Conservation (phyloP, 2,888 invertebrate species). For the Chymomyza caudatula region DNA sequence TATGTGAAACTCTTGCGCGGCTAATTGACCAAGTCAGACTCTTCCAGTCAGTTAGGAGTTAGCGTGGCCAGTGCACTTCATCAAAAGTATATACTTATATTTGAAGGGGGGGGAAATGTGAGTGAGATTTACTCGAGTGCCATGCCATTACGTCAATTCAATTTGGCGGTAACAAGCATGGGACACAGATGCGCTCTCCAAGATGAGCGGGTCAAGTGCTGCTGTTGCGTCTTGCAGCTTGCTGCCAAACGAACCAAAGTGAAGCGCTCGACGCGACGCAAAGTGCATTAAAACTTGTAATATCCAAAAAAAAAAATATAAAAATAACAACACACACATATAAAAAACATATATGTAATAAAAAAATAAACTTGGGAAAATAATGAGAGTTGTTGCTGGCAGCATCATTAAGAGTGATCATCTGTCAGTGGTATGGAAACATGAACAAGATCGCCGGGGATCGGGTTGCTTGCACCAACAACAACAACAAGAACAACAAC, state of each 20-base stretch:
- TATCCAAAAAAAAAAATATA: constrained; percentile 32
- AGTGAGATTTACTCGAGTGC: constrained; percentile 65
- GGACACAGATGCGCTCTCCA: constrained; percentile 44
- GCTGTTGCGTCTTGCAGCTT: constrained; percentile 42
- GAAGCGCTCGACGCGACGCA: constrained; percentile 32
- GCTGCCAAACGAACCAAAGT: constrained; percentile 50
- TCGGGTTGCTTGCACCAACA: not conserved
- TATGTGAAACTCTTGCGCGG: constrained; percentile 53
- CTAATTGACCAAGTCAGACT: constrained; percentile 57
- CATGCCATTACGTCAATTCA: constrained; percentile 66
- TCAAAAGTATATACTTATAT: constrained; percentile 35
- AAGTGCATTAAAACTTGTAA: constrained; percentile 66
- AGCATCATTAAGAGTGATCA: constrained; percentile 72
- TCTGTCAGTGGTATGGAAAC: constrained; percentile 58
- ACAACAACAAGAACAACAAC: too few species aligned
- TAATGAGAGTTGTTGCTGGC: constrained; percentile 62
- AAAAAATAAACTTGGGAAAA: constrained; percentile 52
- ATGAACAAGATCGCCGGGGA: constrained; percentile 55
- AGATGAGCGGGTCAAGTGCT: constrained; percentile 61
- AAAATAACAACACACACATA: not conserved
- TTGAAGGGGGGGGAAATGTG: constrained; percentile 27
- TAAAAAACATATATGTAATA: constrained; percentile 14
- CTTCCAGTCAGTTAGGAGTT: constrained; percentile 28
- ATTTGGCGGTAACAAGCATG: constrained; percentile 67
- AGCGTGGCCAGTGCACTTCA: constrained; percentile 57